Evolutionary conservation across 1,140 invertebrate species (phyloP).

Genomic region (Centruroides vittatus): DNA sequence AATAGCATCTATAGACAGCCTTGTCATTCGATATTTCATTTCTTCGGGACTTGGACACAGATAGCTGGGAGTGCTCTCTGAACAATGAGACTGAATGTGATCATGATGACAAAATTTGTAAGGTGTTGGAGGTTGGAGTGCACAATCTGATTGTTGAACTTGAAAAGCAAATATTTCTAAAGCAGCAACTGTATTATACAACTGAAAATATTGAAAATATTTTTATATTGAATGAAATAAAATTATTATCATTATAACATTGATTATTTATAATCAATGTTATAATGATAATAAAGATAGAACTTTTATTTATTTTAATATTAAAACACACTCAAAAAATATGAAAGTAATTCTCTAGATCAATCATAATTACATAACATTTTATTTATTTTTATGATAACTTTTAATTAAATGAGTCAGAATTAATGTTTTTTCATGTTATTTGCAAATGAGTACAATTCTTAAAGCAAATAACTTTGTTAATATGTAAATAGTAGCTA

Average conservation of each 20-base stretch:
- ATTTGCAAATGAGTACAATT: too few relatives aligned
- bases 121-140: constrained; percentile 56
- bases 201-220: constrained; percentile 23
- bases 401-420: too few relatives aligned
- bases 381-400: too few relatives aligned
- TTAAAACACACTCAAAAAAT: too few relatives aligned
- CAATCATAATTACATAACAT: too few relatives aligned
- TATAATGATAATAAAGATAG: too few relatives aligned
- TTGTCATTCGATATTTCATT: constrained; percentile 88
- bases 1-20: constrained; percentile 76
- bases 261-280: too few relatives aligned
- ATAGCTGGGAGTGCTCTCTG: constrained; percentile 45
- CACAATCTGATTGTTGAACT: constrained; percentile 76
- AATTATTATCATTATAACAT: not conserved
- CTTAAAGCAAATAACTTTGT: too few relatives aligned
- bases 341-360: too few relatives aligned
- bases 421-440: too few relatives aligned
- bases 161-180: constrained; percentile 79
- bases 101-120: constrained; percentile 75
- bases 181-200: constrained; percentile 71
- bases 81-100: constrained; percentile 54
- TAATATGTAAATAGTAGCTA: too few relatives aligned
- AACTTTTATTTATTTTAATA: too few relatives aligned
- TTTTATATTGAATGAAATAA: constrained; percentile 6
- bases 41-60: constrained; percentile 71